Percentiles rank a stretch among this genome's conserved stretches.
Evolutionary conservation across 2,797 vertebrate species (phyloP).

Genomic region (Petrocephalus schoutedeni): DNA sequence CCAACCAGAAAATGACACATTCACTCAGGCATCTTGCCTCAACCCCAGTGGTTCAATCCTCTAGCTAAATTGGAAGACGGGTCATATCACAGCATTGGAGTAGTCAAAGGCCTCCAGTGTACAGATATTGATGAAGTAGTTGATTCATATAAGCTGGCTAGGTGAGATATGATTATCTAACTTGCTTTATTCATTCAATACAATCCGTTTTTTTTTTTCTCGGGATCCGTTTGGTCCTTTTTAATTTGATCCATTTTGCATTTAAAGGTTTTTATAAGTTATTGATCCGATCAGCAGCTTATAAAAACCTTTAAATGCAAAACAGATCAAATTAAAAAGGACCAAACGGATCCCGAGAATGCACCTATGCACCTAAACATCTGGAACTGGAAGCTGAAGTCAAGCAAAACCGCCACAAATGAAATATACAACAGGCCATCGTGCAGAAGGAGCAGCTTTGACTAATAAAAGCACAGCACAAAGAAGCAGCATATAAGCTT

Average conservation of each 20-base stretch:
- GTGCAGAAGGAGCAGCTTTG: neutral
- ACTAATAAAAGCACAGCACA: constrained; percentile 2
- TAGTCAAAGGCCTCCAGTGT: neutral
- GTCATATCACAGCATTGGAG: neutral
- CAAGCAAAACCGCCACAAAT: neutral
- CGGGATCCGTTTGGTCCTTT: too few species aligned
- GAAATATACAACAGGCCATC: neutral
- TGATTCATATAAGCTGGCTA: neutral
- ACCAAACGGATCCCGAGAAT: too few species aligned
- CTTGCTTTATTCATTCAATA: neutral
- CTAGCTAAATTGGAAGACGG: too few species aligned
- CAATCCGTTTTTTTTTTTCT: too few species aligned
- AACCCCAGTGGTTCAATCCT: neutral
- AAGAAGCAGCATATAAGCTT: neutral
- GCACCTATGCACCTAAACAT: neutral
- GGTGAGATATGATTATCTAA: neutral
- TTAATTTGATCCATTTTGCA: too few species aligned
- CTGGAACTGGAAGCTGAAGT: neutral
- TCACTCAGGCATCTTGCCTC: neutral
- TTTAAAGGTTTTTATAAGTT: too few species aligned
- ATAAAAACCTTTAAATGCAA: too few species aligned
- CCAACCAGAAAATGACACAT: neutral
- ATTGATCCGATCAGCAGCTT: too few species aligned
- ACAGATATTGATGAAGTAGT: neutral
- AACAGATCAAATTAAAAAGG: too few species aligned